Evolutionary conservation across 2,113 vertebrate species (phyloP).

Genomic region (Promerops cafer): DNA sequence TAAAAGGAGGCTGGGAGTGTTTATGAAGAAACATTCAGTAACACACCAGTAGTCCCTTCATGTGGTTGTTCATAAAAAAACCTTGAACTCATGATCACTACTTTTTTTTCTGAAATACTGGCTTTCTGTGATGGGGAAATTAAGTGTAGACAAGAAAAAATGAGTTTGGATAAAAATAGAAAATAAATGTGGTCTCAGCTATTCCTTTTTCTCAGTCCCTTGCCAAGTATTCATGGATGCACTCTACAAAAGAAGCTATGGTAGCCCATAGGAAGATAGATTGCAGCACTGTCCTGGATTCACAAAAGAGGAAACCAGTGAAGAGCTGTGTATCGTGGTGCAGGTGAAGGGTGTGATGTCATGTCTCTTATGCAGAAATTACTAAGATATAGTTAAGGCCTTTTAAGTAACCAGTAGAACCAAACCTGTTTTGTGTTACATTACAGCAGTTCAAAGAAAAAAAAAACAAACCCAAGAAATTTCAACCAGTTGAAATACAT

Average conservation of each 20-base stretch:
- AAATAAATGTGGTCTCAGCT: not conserved
- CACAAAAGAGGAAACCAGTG: not conserved
- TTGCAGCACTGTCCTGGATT: not conserved
- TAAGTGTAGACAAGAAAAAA: not conserved
- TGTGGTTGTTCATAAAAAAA: rapidly evolving
- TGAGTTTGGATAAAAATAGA: not conserved
- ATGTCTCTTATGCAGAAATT: conserved; percentile 16
- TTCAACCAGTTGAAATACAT: conserved; percentile 22
- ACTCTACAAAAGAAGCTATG: not conserved
- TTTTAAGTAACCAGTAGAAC: conserved; percentile 56
- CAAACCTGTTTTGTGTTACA: conserved; percentile 62
- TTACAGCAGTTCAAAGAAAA: conserved; percentile 53
- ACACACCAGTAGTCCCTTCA: not conserved
- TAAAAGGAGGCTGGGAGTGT: not conserved
- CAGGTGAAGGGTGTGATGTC: not conserved
- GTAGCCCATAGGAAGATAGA: not conserved
- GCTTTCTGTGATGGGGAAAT: not conserved
- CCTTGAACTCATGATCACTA: not conserved
- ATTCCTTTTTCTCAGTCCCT: not conserved
- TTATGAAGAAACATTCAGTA: not conserved
- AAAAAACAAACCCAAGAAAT: not conserved
- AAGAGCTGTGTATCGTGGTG: not conserved
- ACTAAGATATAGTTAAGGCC: conserved; percentile 49
- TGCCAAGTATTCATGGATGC: not conserved
- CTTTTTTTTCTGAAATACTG: not conserved